A percentile compares a stretch with the other conserved stretches of the same genome.
phyloP scores from a whole-genome alignment of 2,113 vertebrate genomes.

The Meriones unguiculatus region DNA sequence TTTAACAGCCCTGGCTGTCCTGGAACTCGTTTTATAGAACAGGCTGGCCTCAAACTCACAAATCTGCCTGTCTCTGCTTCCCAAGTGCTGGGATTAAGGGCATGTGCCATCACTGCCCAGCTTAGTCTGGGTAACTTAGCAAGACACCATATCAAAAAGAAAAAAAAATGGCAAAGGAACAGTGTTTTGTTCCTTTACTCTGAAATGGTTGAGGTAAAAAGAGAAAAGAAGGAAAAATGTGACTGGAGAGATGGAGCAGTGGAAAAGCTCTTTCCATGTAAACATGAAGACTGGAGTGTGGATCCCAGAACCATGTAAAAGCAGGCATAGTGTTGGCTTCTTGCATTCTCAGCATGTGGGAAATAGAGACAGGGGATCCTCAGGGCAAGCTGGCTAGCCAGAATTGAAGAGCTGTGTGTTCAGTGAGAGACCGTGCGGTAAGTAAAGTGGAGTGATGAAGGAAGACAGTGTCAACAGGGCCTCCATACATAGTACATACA shows the following conservation, averaged over 20 bases:
- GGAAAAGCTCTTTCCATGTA: neutral
- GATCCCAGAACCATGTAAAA: neutral
- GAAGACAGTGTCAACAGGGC: neutral
- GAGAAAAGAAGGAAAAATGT: neutral
- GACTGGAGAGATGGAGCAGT: neutral
- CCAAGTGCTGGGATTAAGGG: neutral
- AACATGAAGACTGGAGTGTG: neutral
- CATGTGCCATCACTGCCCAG: neutral
- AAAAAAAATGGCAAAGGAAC: too few relatives aligned
- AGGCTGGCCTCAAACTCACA: neutral
- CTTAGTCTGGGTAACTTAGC: neutral
- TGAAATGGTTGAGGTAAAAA: neutral
- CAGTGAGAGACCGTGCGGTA: neutral
- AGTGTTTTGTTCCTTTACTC: neutral
- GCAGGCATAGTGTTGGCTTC: neutral
- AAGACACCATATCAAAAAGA: neutral
- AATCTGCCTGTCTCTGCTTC: neutral
- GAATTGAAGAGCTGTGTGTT: neutral
- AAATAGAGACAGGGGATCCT: neutral
- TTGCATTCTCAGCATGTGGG: neutral
- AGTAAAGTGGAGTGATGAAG: neutral
- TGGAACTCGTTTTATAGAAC: too few relatives aligned
- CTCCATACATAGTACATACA: neutral
- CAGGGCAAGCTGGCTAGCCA: neutral
- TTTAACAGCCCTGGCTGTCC: too few relatives aligned